Percentiles rank a stretch among this genome's conserved stretches.
Conservation (phyloP, 2,797 vertebrate genomes). For the Lagorchestes hirsutus region DNA sequence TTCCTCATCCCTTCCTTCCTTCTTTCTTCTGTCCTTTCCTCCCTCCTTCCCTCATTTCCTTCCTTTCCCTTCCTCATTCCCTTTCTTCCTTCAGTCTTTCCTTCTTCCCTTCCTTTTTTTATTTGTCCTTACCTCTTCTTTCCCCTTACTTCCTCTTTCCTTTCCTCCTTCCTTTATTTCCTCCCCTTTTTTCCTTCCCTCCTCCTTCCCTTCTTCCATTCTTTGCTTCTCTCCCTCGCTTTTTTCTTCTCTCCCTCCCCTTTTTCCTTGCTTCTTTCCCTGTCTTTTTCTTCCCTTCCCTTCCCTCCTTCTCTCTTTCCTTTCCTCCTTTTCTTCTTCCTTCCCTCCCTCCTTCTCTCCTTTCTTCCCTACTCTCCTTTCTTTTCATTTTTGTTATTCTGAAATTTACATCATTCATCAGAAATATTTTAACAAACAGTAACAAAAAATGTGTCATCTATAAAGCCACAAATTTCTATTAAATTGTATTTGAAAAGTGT, state of each 20-base stretch:
- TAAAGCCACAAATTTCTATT: neutral
- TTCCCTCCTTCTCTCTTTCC: no score
- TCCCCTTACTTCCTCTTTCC: neutral
- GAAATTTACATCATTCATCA: neutral
- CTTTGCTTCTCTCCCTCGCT: neutral
- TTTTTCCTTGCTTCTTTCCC: no score
- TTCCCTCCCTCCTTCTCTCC: no score
- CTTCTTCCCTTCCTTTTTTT: neutral
- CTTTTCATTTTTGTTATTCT: neutral
- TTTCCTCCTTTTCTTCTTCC: no score
- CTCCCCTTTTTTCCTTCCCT: neutral
- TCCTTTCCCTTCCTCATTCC: neutral
- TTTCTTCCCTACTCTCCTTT: no score
- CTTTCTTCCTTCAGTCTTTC: neutral
- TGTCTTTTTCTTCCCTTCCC: neutral
- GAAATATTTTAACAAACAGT: neutral
- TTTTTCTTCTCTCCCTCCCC: neutral
- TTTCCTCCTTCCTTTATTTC: neutral
- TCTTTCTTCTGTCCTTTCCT: rapidly evolving
- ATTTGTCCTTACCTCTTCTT: neutral
- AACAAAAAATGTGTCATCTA: neutral
- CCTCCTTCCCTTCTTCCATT: no score
- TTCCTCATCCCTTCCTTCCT: rapidly evolving
- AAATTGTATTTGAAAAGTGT: neutral
- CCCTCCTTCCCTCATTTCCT: neutral